Conservation (phyloP, 2,113 vertebrate species). For the Paracanthobrama guichenoti region DNA sequence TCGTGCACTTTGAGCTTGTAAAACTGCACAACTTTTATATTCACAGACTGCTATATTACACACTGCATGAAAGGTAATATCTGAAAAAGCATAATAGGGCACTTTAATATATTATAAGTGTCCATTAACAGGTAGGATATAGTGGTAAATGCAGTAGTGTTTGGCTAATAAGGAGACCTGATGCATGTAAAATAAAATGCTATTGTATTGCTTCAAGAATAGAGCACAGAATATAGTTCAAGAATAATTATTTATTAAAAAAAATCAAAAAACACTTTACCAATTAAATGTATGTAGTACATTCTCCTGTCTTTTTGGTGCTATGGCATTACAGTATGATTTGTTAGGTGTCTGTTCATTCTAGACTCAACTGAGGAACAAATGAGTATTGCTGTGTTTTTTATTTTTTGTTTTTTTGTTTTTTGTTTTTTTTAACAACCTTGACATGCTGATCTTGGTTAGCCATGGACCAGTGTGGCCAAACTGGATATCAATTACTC, state of each 20-base stretch:
- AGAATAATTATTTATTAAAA: fast-evolving
- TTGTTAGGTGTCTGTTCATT: background rate
- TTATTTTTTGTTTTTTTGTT: background rate
- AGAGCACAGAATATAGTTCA: background rate
- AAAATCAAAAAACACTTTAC: too few relatives aligned
- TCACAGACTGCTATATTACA: too few relatives aligned
- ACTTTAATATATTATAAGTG: too few relatives aligned
- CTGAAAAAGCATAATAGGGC: too few relatives aligned
- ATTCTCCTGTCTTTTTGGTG: background rate
- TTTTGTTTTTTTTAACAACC: background rate
- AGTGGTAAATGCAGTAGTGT: too few relatives aligned
- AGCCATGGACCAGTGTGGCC: background rate
- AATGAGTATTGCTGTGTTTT: background rate
- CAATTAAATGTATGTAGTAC: background rate
- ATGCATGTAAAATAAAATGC: background rate
- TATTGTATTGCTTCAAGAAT: background rate
- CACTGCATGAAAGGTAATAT: too few relatives aligned
- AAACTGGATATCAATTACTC: conserved; percentile 28
- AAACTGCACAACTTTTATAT: too few relatives aligned
- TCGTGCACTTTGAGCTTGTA: too few relatives aligned
- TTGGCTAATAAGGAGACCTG: background rate
- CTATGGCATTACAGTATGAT: background rate
- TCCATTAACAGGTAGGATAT: too few relatives aligned
- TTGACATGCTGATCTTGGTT: background rate
- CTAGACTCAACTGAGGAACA: background rate